Evolutionary conservation across 2,113 vertebrate genomes (phyloP), one percentile per base, ranked within the genome.

Genomic region (Caretta caretta): DNA sequence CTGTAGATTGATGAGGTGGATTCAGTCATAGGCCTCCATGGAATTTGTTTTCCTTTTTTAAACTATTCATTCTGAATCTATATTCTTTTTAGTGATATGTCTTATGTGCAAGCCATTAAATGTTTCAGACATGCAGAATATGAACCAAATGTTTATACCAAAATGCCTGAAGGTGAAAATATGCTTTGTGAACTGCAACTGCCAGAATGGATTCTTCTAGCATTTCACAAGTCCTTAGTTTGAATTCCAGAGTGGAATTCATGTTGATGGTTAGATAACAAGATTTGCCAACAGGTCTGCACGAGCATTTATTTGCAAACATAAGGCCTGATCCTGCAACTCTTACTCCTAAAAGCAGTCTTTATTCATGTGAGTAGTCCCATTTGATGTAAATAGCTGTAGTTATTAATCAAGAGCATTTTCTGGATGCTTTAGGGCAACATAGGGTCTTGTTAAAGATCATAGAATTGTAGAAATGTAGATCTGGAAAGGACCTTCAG

Each of bases 211-310:
- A 48, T 62, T 87, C 27, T 20, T 83, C 10, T 12, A 42, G 5
- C 90, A 91, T 24, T 92, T 86, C 72, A 51, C 5, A 46, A 84
- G 82, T 38, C 11, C 89, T 93, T 80, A 59, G 10, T 87, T 95
- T 94, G 12, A 78, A 59, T 93, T 92, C 86, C 56, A 54, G 24
- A 72, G 35, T 86, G 84, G 90, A 94, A 85, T 56, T 62, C 76
- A n/a, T 86, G 29, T n/a, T 80, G 27, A 49, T 51, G 31, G 35
- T 49, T 14, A 48, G 76, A 79, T 79, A 65, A 65, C 62, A 79
- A 25, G 38, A 79, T 79, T 46, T 80, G 29, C 79, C 79, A 80
- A 35, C 27, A 51, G 79, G 22, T 75, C 2, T 75, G 2, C 72
- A 24, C 27, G 19, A 49, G 42, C 10, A 51, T 29, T 25, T 50